Conservation (phyloP, 2,797 vertebrate genomes). For the Clarias laeviceps region DNA sequence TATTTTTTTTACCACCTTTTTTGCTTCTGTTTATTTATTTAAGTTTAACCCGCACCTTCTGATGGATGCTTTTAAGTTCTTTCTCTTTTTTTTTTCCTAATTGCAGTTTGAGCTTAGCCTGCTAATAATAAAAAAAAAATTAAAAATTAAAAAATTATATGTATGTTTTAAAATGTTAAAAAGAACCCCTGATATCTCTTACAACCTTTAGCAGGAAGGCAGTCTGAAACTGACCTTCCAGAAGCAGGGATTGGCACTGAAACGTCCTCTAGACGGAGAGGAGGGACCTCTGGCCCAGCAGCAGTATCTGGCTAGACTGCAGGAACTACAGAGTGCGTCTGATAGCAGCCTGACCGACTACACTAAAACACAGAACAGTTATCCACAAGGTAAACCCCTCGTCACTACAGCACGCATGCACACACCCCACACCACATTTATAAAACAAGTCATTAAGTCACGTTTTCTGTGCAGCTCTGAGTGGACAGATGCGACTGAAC, state of each 20-base stretch:
- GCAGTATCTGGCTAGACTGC: constrained; percentile 91
- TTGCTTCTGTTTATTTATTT: constrained; percentile 59
- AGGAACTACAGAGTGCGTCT: constrained; percentile 91
- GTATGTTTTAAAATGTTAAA: neutral
- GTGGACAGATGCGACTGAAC: constrained; percentile 83
- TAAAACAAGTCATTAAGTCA: neutral
- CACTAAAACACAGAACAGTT: constrained; percentile 81
- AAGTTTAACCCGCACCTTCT: constrained; percentile 55
- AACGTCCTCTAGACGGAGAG: constrained; percentile 88
- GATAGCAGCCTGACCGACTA: constrained; percentile 89
- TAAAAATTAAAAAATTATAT: too few species aligned
- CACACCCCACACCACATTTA: neutral
- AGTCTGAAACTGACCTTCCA: constrained; percentile 98
- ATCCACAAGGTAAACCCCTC: constrained; percentile 74
- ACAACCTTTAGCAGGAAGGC: constrained; percentile 84
- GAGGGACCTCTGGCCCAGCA: constrained; percentile 89
- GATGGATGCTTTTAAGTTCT: constrained; percentile 39
- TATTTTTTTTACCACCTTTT: neutral
- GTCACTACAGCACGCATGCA: neutral
- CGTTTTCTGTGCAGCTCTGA: constrained; percentile 63
- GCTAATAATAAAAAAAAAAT: neutral
- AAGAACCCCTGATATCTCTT: constrained; percentile 16
- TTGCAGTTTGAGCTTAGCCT: constrained; percentile 12
- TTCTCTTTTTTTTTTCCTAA: neutral
- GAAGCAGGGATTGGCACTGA: constrained; percentile 92